Evolutionary conservation across 2,888 invertebrate genomes (phyloP).

Genomic region (Ectropis crepuscularia): DNA sequence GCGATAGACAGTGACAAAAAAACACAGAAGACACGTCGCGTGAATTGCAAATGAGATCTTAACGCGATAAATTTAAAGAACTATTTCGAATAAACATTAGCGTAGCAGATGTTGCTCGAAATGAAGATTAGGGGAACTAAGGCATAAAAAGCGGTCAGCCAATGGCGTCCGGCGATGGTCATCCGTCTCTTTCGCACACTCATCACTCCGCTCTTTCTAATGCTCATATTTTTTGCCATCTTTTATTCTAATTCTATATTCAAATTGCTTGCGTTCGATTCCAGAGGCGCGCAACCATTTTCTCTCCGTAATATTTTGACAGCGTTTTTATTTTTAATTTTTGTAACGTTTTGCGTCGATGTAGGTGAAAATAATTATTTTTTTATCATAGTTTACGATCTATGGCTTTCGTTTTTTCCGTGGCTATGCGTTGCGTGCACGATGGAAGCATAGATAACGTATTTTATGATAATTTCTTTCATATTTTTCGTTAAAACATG

Average conservation of each 20-base stretch:
- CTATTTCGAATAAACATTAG: slow-evolving; percentile 79
- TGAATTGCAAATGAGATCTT: slow-evolving; percentile 75
- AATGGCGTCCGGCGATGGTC: slow-evolving; percentile 63
- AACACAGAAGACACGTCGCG: slow-evolving; percentile 57
- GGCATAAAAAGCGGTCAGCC: slow-evolving; percentile 83
- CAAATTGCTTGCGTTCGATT: slow-evolving; percentile 75
- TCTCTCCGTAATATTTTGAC: slow-evolving; percentile 34
- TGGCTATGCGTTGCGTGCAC: slow-evolving; percentile 62
- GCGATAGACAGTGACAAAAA: slow-evolving; percentile 64
- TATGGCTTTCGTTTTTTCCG: slow-evolving; percentile 62
- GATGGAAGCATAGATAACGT: slow-evolving; percentile 63
- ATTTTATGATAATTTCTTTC: slow-evolving; percentile 57
- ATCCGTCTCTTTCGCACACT: slow-evolving; percentile 63
- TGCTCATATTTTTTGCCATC: slow-evolving; percentile 82
- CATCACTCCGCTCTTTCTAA: slow-evolving; percentile 74
- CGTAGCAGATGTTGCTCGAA: slow-evolving; percentile 80
- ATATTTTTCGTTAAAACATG: slow-evolving; percentile 53
- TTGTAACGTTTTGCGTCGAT: slow-evolving; percentile 25
- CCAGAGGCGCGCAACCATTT: slow-evolving; percentile 70
- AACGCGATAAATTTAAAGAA: slow-evolving; percentile 73
- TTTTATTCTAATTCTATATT: slow-evolving; percentile 82
- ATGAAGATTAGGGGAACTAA: slow-evolving; percentile 84
- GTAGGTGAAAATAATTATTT: slow-evolving; percentile 50
- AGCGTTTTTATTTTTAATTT: slow-evolving; percentile 8
- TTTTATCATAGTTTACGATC: slow-evolving; percentile 68